Conservation (phyloP, 2,113 vertebrate genomes). For the Chinchilla lanigera region DNA sequence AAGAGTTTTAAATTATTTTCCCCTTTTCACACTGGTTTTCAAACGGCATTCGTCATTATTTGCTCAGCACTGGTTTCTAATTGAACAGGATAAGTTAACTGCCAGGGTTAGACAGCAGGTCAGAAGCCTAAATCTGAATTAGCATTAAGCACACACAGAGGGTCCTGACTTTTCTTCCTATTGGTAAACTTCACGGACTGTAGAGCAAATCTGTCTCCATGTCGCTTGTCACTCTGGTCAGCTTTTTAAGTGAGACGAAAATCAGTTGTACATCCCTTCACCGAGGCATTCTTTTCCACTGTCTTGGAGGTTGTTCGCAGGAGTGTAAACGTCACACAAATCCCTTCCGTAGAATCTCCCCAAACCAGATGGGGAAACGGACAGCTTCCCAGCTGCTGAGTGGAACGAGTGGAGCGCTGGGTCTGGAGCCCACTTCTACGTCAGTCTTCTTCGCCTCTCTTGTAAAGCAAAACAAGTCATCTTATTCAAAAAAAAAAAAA, state of each 20-base stretch:
- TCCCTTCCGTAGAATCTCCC: background rate
- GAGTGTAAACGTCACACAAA: background rate
- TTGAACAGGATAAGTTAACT: background rate
- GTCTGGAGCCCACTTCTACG: background rate
- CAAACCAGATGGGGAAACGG: background rate
- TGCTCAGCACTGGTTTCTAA: background rate
- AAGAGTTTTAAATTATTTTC: background rate
- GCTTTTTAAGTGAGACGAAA: constrained; percentile 40
- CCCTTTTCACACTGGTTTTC: background rate
- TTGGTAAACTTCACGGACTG: background rate
- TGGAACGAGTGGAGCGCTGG: background rate
- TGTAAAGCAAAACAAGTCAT: background rate
- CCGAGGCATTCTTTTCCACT: constrained; percentile 16
- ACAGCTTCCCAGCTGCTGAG: background rate
- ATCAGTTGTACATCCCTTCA: background rate
- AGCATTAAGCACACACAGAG: background rate
- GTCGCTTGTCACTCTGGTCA: background rate
- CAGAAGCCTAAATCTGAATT: background rate
- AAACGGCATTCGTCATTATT: background rate
- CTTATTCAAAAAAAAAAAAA: background rate
- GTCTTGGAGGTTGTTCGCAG: background rate
- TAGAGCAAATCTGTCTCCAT: background rate
- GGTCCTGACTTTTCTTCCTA: background rate
- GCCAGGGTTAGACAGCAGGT: background rate
- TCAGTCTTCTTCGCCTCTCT: background rate